A percentile compares a stretch with the other conserved stretches of the same genome.
phyloP scores from a whole-genome alignment of 2,797 vertebrate species.

The Mormyrus hasselquistii region DNA sequence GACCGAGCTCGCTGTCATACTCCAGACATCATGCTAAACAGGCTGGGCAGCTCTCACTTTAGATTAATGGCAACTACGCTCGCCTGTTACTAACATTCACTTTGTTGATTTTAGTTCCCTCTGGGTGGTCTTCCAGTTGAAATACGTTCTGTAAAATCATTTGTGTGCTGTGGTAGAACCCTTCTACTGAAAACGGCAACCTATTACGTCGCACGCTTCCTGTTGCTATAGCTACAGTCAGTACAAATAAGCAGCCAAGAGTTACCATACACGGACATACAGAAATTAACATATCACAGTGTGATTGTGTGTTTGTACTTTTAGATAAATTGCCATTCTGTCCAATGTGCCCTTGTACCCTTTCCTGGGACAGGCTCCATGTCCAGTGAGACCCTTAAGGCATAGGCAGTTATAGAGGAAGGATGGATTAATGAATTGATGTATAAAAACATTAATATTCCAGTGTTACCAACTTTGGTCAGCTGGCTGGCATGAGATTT shows the following conservation, averaged over 20 bases:
- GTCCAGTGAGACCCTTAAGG: not conserved
- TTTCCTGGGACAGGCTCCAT: not conserved
- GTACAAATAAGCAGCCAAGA: not conserved
- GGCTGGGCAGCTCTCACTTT: not conserved
- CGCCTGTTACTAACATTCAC: not conserved
- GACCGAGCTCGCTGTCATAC: not conserved
- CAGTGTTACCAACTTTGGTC: not conserved
- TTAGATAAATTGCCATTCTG: not conserved
- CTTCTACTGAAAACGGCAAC: not conserved
- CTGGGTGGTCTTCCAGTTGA: not conserved
- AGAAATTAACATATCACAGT: not conserved
- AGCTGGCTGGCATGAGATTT: not conserved
- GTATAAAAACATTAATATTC: not conserved
- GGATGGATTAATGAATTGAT: not conserved
- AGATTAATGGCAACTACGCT: not conserved
- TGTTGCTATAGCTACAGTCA: not conserved
- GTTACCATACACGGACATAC: not conserved
- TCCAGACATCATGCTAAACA: not conserved
- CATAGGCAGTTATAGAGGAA: not conserved
- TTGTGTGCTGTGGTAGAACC: not conserved
- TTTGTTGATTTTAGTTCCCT: not conserved
- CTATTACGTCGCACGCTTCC: not conserved
- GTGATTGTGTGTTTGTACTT: not conserved
- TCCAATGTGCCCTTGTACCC: not conserved
- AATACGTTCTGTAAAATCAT: not conserved